Percentiles rank a stretch among this genome's conserved stretches.
Evolutionary conservation across 2,888 invertebrate genomes (phyloP).

Genomic region (Perithous albicinctus): DNA sequence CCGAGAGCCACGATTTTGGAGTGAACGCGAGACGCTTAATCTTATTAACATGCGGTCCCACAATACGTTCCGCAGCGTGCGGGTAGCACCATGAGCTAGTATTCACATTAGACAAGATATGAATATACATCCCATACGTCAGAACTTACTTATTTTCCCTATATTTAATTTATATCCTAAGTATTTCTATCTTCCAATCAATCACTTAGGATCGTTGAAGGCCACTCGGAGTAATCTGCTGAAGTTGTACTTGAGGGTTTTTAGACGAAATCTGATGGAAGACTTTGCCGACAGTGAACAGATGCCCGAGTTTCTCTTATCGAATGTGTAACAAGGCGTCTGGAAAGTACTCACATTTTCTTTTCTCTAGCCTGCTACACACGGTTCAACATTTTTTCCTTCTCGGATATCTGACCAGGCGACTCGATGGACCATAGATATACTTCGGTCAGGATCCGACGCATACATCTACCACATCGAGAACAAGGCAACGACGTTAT

Average conservation of each 20-base stretch:
- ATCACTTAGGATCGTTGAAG: constrained; percentile 36
- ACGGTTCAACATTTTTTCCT: constrained; percentile 28
- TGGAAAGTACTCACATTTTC: constrained; percentile 34
- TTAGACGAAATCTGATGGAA: constrained; percentile 28
- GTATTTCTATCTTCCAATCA: constrained; percentile 2
- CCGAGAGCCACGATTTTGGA: constrained; percentile 43
- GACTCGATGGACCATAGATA: constrained; percentile 10
- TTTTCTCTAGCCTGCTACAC: constrained; percentile 21
- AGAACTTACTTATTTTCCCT: not conserved
- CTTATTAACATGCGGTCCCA: constrained; percentile 66
- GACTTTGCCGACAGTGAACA: constrained; percentile 17
- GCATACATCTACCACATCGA: constrained; percentile 29
- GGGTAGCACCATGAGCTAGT: too few relatives aligned
- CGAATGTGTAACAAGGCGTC: not conserved
- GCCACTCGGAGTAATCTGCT: not conserved
- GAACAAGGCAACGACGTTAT: constrained; percentile 76
- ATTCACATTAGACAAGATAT: not conserved
- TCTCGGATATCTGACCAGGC: not conserved
- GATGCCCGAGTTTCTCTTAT: constrained; percentile 33
- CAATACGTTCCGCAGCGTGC: constrained; percentile 44
- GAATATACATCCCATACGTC: not conserved
- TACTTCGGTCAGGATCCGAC: not conserved
- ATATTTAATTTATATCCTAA: constrained; percentile 5
- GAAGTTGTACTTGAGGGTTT: not conserved
- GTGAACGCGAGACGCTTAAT: constrained; percentile 69